Evolutionary conservation across 2,888 invertebrate species (phyloP).

Genomic region (Encarsia formosa): DNA sequence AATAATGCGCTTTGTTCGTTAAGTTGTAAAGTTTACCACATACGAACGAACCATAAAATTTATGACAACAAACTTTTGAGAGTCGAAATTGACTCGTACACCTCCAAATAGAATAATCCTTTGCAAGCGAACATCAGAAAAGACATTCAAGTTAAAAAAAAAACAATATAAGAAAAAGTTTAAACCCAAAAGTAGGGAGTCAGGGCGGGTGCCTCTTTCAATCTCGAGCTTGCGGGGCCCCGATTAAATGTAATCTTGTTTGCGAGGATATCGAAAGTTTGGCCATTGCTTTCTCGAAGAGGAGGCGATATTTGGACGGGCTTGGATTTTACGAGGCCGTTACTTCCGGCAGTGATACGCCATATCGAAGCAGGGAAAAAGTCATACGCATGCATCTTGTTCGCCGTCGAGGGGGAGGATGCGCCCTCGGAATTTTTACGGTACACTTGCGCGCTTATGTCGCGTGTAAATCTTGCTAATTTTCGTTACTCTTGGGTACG

Average conservation of each 20-base stretch:
- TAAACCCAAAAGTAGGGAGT: not conserved
- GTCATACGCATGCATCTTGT: conserved; percentile 23
- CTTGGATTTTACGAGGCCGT: conserved; percentile 48
- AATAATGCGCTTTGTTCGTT: too few species aligned
- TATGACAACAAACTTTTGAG: too few species aligned
- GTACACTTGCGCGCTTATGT: conserved; percentile 44
- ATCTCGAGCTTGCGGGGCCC: conserved; percentile 24
- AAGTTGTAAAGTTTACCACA: too few species aligned
- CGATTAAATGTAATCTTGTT: conserved; percentile 36
- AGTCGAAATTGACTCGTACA: too few species aligned
- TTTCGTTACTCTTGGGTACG: conserved; percentile 20
- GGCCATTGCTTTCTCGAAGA: conserved; percentile 35
- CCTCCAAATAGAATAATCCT: too few species aligned
- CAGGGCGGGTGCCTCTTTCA: conserved; percentile 16
- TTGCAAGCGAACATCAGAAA: too few species aligned
- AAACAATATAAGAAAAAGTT: conserved; percentile 2
- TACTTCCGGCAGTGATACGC: conserved; percentile 41
- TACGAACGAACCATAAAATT: too few species aligned
- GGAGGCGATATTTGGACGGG: conserved; percentile 39
- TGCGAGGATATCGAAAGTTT: conserved; percentile 38
- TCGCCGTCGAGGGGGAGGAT: not conserved
- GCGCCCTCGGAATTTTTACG: conserved; percentile 39
- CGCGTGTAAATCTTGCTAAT: conserved; percentile 48
- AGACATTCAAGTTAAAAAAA: too few species aligned
- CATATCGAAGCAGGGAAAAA: conserved; percentile 29